Percentiles rank a stretch among this genome's conserved stretches.
phyloP scores from a whole-genome alignment of 2,888 invertebrate species.

The Nymphalis c-album region DNA sequence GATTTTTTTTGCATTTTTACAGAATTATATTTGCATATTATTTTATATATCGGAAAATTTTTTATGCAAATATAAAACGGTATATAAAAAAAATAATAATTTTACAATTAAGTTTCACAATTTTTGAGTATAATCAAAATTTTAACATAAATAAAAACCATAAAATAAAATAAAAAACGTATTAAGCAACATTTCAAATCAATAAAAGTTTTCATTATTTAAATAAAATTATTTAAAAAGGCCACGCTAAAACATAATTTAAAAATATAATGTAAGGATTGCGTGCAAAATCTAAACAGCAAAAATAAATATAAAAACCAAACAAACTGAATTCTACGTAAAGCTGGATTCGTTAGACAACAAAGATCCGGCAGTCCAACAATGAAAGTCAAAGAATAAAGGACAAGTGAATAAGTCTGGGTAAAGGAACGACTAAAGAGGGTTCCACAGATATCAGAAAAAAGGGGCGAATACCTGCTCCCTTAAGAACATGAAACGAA shows the following conservation, averaged over 20 bases:
- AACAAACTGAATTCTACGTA: conserved; percentile 9
- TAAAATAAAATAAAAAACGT: too few relatives aligned
- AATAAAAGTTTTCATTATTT: too few relatives aligned
- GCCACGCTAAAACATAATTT: not conserved
- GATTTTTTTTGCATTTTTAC: too few relatives aligned
- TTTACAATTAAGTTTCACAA: too few relatives aligned
- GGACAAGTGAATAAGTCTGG: conserved; percentile 44
- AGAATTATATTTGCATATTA: too few relatives aligned
- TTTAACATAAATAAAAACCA: too few relatives aligned
- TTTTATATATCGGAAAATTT: too few relatives aligned
- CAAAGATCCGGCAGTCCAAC: conserved; percentile 29
- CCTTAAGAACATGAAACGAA: conserved; percentile 36
- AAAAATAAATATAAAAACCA: not conserved
- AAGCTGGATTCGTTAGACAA: conserved; percentile 19
- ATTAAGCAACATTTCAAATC: too few relatives aligned
- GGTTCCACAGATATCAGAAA: conserved; percentile 58
- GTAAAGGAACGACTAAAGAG: conserved; percentile 50
- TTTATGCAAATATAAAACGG: too few relatives aligned
- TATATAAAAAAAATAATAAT: too few relatives aligned
- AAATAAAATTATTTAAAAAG: too few relatives aligned
- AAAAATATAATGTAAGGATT: not conserved
- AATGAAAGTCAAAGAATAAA: conserved; percentile 39
- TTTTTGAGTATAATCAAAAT: too few relatives aligned
- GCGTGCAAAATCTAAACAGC: not conserved
- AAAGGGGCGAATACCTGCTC: conserved; percentile 73